These are phyloP conservation scores for Thalassoma bifasciatum DNA, from an alignment of 2,113 vertebrate species.

Conservation along the genomic window DNA sequence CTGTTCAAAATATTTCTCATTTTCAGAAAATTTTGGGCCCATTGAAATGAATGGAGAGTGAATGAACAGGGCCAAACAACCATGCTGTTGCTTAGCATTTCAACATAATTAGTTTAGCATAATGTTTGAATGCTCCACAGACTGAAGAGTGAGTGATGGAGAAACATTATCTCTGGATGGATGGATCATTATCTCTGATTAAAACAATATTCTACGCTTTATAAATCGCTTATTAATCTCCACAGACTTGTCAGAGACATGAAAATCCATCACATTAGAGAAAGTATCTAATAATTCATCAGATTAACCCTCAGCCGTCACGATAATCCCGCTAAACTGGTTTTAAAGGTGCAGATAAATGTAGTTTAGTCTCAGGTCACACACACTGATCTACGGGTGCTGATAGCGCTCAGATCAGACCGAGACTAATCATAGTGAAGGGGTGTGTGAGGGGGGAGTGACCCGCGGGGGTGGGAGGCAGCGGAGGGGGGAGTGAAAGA, in stretches of 20 bases:
- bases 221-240: neutral
- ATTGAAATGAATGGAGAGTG: no score
- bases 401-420: neutral
- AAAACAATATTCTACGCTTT: no score
- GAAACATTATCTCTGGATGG: no score
- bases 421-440: neutral
- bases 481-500: neutral
- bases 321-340: conserved; percentile 22
- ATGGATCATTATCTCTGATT: no score
- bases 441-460: neutral
- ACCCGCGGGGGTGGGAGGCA: neutral
- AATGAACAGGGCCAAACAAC: no score
- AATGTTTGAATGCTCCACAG: no score
- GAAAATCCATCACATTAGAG: conserved; percentile 17
- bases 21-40: no score
- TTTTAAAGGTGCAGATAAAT: neutral
- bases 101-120: no score
- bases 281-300: conserved; percentile 18
- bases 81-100: no score
- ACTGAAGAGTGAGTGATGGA: no score
- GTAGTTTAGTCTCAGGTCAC: conserved; percentile 3
- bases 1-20: no score
- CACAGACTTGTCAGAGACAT: neutral
- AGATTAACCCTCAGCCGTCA: neutral
- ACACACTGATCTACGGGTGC: neutral